A percentile compares a stretch with the other conserved stretches of the same genome.
Evolutionary conservation across 92 coral and sea anemone genomes (phyloP).

Genomic region (Metridium senile): DNA sequence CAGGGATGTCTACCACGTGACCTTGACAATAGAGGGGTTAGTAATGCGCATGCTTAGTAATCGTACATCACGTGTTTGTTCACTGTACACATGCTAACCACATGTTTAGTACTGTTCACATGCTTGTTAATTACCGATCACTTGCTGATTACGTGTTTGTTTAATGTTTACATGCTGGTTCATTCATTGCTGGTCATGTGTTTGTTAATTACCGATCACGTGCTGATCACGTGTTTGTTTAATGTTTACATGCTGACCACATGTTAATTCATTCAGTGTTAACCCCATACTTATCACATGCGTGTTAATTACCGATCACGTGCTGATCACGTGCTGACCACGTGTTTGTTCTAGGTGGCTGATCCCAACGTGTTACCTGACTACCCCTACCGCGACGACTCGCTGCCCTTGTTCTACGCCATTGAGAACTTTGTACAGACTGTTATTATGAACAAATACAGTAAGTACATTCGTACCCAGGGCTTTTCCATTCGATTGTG

Average conservation of each 20-base stretch:
- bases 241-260: not conserved
- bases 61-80: too few species aligned
- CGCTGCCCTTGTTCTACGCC: constrained; percentile 72
- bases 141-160: too few species aligned
- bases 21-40: constrained; percentile 82
- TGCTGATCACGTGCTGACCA: not conserved
- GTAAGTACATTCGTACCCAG: constrained; percentile 44
- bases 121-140: too few species aligned
- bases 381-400: constrained; percentile 95
- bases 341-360: constrained; percentile 3
- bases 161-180: too few species aligned
- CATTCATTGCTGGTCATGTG: not conserved
- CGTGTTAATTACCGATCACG: too few species aligned
- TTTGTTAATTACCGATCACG: not conserved
- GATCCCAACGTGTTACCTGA: constrained; percentile 79
- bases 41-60: constrained; percentile 28
- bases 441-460: constrained; percentile 70
- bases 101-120: too few species aligned
- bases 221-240: constrained; percentile 1
- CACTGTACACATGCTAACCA: too few species aligned
- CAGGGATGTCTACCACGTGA: constrained; percentile 91
- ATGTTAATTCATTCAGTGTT: not conserved
- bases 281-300: too few species aligned
- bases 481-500: too few species aligned
- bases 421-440: constrained; percentile 72